phyloP scores from a whole-genome alignment of 2,797 vertebrate genomes.

The Cottoperca gobio region DNA sequence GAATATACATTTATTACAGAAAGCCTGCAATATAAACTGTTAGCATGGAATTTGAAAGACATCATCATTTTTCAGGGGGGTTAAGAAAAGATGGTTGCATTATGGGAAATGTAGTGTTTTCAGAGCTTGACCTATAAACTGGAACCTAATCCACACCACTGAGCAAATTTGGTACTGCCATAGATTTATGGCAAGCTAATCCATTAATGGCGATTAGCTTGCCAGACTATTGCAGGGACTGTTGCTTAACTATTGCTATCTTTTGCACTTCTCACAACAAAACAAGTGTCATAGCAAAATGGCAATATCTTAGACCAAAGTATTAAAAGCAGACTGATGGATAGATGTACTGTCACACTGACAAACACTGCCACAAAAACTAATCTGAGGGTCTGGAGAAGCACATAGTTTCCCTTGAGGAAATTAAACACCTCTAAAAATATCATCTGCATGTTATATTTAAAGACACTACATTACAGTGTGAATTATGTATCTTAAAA shows the following conservation, averaged over 20 bases:
- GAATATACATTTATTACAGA: too few species aligned
- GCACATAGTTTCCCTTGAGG: slow-evolving; percentile 32
- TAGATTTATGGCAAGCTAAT: background rate
- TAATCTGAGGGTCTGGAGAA: slow-evolving; percentile 22
- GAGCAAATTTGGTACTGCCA: background rate
- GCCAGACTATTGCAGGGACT: background rate
- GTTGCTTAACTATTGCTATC: background rate
- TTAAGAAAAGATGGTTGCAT: background rate
- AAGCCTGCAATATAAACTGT: background rate
- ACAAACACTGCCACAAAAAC: slow-evolving; percentile 8
- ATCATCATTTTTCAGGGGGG: background rate
- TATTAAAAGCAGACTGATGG: background rate
- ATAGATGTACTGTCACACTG: background rate
- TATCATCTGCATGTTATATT: slow-evolving; percentile 22
- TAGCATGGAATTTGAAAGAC: background rate
- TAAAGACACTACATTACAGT: background rate
- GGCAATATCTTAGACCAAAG: background rate
- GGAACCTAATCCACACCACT: background rate
- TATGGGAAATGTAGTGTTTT: slow-evolving; percentile 1
- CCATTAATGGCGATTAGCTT: background rate
- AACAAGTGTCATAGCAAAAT: background rate
- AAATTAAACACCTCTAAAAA: slow-evolving; percentile 48
- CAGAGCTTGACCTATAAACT: background rate
- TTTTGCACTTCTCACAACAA: background rate
- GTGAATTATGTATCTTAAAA: background rate